These are phyloP conservation scores for Melozone crissalis DNA, from an alignment of 2,113 vertebrate species.

Conservation along the genomic window DNA sequence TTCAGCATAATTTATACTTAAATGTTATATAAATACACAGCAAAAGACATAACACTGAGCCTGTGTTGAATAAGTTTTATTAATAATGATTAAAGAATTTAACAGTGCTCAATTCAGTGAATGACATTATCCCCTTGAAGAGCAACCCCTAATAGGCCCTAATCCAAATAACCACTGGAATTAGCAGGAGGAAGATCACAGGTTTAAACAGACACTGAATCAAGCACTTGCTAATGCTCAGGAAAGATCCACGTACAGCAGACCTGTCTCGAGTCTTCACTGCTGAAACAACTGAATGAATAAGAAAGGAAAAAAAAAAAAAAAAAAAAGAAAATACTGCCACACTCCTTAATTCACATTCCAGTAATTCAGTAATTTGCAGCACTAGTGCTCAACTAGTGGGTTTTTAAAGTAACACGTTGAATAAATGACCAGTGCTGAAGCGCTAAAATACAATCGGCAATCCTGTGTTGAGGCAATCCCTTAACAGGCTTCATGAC, in stretches of 20 bases:
- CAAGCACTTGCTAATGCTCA: neutral
- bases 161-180: neutral
- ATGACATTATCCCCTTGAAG: slow-evolving; percentile 28
- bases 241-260: neutral
- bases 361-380: neutral
- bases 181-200: neutral
- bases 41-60: neutral
- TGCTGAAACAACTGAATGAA: neutral
- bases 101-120: neutral
- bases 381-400: neutral
- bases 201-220: neutral
- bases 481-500: neutral
- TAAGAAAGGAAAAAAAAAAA: neutral
- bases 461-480: neutral
- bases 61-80: slow-evolving; percentile 11
- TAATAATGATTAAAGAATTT: slow-evolving; percentile 15
- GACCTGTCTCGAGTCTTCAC: neutral
- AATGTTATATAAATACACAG: neutral
- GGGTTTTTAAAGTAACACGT: neutral
- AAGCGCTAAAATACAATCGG: neutral
- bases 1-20: neutral
- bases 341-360: neutral
- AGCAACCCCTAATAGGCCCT: neutral
- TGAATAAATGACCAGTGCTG: neutral
- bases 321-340: neutral